A percentile compares a stretch with the other conserved stretches of the same genome.
These are phyloP conservation scores for Steatocranus sp. DNA, from an alignment of 2,797 vertebrate species.

Conservation along the genomic window DNA sequence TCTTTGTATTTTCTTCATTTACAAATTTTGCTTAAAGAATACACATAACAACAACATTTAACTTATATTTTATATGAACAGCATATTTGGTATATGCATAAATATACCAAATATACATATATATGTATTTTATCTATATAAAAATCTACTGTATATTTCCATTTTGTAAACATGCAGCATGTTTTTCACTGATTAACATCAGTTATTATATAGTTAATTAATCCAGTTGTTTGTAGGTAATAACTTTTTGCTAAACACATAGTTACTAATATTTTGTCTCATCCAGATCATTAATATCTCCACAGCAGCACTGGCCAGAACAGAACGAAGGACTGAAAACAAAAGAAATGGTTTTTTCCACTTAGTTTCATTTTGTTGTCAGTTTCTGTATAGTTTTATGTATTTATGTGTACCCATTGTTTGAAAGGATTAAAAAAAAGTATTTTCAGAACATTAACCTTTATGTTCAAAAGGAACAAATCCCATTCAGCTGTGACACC, in stretches of 20 bases:
- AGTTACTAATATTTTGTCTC: background rate
- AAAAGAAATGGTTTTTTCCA: background rate
- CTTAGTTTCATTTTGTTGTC: background rate
- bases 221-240: background rate
- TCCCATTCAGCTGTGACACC: background rate
- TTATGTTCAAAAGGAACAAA: background rate
- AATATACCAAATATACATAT: background rate
- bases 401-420: background rate
- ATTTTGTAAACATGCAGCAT: background rate
- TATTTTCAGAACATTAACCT: background rate
- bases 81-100: background rate
- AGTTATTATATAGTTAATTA: background rate
- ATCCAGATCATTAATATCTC: background rate
- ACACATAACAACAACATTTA: background rate
- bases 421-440: background rate
- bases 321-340: background rate
- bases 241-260: background rate
- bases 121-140: background rate
- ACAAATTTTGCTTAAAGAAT: background rate
- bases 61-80: background rate
- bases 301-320: background rate
- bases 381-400: background rate
- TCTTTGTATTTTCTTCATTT: background rate
- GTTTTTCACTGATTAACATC: background rate
- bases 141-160: background rate